Evolutionary conservation across 2,113 vertebrate genomes (phyloP).

Genomic region (Vulpes lagopus): DNA sequence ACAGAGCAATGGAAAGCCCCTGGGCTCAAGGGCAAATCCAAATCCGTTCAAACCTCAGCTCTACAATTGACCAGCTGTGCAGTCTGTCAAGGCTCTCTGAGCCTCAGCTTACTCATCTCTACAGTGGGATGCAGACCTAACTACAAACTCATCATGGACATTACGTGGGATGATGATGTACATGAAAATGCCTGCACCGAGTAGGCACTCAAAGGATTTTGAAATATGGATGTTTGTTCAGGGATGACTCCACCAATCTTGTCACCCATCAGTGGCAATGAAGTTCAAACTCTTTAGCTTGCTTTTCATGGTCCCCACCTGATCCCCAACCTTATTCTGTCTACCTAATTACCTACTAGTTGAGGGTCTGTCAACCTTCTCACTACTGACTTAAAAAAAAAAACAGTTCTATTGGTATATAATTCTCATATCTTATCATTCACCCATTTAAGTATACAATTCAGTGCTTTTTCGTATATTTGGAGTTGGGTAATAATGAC

Average conservation of each 20-base stretch:
- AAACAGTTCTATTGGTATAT: neutral
- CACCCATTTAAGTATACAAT: neutral
- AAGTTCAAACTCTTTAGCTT: neutral
- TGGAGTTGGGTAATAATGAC: neutral
- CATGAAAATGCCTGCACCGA: neutral
- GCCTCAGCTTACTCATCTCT: neutral
- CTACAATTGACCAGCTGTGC: neutral
- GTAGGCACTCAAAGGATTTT: neutral
- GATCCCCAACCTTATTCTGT: neutral
- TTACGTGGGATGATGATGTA: neutral
- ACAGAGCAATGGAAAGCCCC: neutral
- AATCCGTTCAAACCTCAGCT: neutral
- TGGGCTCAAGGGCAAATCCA: slow-evolving; percentile 15
- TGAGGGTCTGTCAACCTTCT: neutral
- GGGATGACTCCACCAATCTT: neutral
- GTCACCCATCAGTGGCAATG: neutral
- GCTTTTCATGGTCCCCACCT: neutral
- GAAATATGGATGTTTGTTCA: neutral
- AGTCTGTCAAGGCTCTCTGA: neutral
- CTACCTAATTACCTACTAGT: neutral
- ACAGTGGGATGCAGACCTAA: neutral
- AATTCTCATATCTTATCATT: neutral
- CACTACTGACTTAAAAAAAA: neutral
- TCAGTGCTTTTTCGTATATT: neutral
- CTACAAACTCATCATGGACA: neutral